These are phyloP conservation scores for Fistularia commersonii DNA, from an alignment of 2,797 vertebrate genomes.

Conservation along the genomic window DNA sequence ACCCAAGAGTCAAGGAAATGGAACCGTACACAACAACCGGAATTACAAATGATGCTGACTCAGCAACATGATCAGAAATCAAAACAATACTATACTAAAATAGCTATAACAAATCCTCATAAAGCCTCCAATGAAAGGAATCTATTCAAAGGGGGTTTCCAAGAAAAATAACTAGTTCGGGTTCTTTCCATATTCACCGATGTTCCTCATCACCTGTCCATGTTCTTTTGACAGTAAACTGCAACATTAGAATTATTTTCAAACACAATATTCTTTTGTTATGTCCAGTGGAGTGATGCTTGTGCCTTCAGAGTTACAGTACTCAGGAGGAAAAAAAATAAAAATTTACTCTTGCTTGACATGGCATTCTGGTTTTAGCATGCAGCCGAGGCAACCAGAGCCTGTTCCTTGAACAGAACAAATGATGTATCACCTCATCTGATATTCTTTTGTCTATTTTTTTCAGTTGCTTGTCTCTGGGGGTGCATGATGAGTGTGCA, in stretches of 20 bases:
- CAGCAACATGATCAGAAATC: constrained; percentile 20
- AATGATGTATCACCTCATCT: constrained; percentile 46
- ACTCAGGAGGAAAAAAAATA: too few relatives aligned
- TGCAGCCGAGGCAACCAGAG: constrained; percentile 22
- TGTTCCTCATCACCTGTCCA: too few relatives aligned
- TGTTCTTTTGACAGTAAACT: too few relatives aligned
- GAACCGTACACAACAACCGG: constrained; percentile 19
- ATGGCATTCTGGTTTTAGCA: constrained; percentile 4
- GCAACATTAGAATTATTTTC: too few relatives aligned
- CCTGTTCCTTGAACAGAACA: constrained; percentile 26
- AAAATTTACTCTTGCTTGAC: constrained; percentile 6
- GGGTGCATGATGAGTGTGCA: constrained; percentile 23
- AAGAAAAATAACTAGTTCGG: background rate
- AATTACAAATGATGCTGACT: constrained; percentile 47
- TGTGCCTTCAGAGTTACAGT: background rate
- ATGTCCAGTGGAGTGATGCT: background rate
- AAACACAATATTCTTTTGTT: background rate
- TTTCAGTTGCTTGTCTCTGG: constrained; percentile 14
- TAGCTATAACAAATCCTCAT: background rate
- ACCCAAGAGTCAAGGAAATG: constrained; percentile 48
- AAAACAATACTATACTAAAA: background rate
- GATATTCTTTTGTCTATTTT: constrained; percentile 24
- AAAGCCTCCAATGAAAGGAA: background rate
- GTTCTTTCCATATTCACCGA: too few relatives aligned
- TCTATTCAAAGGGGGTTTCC: background rate